Evolutionary conservation across 2,113 vertebrate species (phyloP).

Genomic region (Ammodytes marinus): DNA sequence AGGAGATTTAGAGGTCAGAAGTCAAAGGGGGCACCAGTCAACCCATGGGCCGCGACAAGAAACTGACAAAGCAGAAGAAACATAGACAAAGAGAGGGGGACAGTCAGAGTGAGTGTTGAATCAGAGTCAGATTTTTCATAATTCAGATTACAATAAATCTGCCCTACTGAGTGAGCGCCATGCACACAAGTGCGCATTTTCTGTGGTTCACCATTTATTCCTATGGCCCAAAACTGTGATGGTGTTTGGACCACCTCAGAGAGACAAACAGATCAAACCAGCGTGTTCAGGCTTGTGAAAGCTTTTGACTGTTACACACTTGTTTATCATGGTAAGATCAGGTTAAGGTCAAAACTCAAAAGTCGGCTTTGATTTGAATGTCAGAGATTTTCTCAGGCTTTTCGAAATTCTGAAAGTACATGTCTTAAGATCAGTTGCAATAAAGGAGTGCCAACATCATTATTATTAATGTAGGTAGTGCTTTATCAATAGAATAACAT

Average conservation of each 20-base stretch:
- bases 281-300: slow-evolving; percentile 27
- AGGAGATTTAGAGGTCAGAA: slow-evolving; percentile 67
- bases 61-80: slow-evolving; percentile 59
- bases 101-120: not conserved
- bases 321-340: slow-evolving; percentile 10
- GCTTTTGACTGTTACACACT: slow-evolving; percentile 8
- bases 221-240: not conserved
- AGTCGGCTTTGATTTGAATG: not conserved
- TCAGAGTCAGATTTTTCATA: slow-evolving; percentile 1
- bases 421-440: not conserved
- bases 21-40: slow-evolving; percentile 63
- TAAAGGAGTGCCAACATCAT: not conserved
- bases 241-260: slow-evolving; percentile 24
- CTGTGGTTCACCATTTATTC: not conserved
- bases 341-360: not conserved
- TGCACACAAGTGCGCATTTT: not conserved
- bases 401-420: not conserved
- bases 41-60: slow-evolving; percentile 19
- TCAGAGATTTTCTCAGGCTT: not conserved
- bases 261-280: slow-evolving; percentile 28
- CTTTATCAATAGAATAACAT: not conserved
- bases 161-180: not conserved
- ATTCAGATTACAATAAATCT: slow-evolving; percentile 9
- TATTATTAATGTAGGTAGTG: not conserved
- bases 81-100: not conserved